These are phyloP conservation scores for Cyclopterus lumpus DNA, from an alignment of 2,797 vertebrate species.

Conservation along the genomic window DNA sequence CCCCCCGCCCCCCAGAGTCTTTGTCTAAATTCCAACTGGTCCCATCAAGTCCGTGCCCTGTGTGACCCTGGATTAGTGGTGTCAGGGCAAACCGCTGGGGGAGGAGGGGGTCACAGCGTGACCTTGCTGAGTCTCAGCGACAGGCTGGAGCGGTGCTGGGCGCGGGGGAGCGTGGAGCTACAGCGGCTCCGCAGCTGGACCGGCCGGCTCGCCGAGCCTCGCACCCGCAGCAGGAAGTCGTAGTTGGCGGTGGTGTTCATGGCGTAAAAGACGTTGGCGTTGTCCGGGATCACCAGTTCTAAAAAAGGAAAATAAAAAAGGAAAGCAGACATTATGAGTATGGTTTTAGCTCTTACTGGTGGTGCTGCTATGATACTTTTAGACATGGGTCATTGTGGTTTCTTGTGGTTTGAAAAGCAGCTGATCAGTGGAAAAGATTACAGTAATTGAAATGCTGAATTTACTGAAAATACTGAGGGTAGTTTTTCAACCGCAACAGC, in stretches of 20 bases:
- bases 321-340: neutral
- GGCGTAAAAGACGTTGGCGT: constrained; percentile 94
- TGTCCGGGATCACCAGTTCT: constrained; percentile 93
- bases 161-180: constrained; percentile 85
- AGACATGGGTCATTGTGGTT: neutral
- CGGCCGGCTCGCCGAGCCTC: constrained; percentile 72
- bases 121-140: constrained; percentile 90
- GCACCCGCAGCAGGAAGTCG: constrained; percentile 91
- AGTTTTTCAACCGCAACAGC: neutral
- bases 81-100: constrained; percentile 10
- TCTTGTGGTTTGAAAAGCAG: constrained; percentile 1
- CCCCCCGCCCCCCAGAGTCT: constrained; percentile 30
- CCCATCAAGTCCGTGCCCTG: constrained; percentile 8
- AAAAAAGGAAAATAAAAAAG: constrained; percentile 16
- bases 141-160: constrained; percentile 85
- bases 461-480: neutral
- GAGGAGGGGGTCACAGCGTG: constrained; percentile 80
- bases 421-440: constrained; percentile 4
- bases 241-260: constrained; percentile 96
- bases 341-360: neutral
- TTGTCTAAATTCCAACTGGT: constrained; percentile 15
- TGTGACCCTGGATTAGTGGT: constrained; percentile 32
- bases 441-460: constrained; percentile 11
- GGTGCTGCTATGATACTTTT: neutral
- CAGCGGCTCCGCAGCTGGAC: constrained; percentile 86